Conservation (phyloP, 2,113 vertebrate species). For the Podocnemis expansa region DNA sequence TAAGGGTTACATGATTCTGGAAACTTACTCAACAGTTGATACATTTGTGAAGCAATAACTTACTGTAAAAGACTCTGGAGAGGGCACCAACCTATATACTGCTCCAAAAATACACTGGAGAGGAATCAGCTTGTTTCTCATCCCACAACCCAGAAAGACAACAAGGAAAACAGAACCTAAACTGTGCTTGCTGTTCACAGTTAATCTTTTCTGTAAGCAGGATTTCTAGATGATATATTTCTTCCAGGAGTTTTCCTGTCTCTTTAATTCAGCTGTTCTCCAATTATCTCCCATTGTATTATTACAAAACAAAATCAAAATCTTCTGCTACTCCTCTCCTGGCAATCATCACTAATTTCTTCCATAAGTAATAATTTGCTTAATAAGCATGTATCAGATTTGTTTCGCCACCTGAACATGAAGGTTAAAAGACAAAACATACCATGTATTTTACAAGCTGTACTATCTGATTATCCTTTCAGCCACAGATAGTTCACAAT, state of each 20-base stretch:
- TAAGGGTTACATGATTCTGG: background rate
- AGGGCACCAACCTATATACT: background rate
- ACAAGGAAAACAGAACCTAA: background rate
- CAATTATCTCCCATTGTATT: background rate
- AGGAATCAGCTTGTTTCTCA: background rate
- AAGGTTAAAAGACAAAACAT: background rate
- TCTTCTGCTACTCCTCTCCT: background rate
- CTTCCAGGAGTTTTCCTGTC: background rate
- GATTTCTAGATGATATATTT: background rate
- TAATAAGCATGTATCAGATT: background rate
- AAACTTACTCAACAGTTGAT: background rate
- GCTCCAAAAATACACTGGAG: background rate
- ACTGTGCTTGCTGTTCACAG: background rate
- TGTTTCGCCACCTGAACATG: slow-evolving; percentile 9
- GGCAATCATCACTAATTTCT: background rate
- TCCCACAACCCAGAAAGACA: background rate
- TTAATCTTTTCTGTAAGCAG: background rate
- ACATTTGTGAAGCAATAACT: background rate
- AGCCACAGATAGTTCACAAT: background rate
- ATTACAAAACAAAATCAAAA: background rate
- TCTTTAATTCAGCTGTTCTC: background rate
- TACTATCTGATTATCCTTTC: background rate
- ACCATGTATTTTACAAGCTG: background rate
- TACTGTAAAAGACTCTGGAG: background rate
- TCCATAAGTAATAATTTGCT: background rate